Base-by-base conservation (phyloP, 2,888 invertebrate species). In the Phytoseiulus persimilis region DNA sequence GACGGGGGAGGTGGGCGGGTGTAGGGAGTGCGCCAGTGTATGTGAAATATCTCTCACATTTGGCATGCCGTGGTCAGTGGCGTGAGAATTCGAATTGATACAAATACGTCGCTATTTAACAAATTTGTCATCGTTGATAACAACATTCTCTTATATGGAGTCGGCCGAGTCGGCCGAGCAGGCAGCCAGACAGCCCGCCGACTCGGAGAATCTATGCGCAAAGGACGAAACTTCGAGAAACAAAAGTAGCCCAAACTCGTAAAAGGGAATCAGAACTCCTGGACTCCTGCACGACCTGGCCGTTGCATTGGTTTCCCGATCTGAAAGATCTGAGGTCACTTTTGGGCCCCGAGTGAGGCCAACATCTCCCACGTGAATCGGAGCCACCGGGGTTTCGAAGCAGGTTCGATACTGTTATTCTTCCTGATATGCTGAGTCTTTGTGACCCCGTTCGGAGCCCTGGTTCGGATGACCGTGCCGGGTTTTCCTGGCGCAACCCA, bases 41-140 rank as follows among this genome's bases (percentile, higher is more conserved):
- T 45, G 33, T 39, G 87, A 87, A 87, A 87, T 87, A 87, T 87
- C 87, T 87, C 87, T 87, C 87, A 87, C 87, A 87, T 87, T 87
- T 87, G 87, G 87, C 87, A 87, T 87, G 83, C 83, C 32, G 33
- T 83, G 83, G 83, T 83, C 83, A 33, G 83, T 83, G 33, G 83
- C 33, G 87, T 87, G 45, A 87, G 45, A 39, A 39, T 45, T 87
- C 87, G 87, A 87, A 87, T 87, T 87, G 87, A 87, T 87, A 87
- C 87, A 87, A 87, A 87, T 87, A 87, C 87, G 87, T 33, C 87
- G 87, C 87, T 87, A 45, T 87, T 87, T 87, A 87, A 87, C 33
- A 45, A 87, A 87, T 87, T 87, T 87, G 87, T 87, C 87, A 87
- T 87, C 87, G 87, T 33, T 32, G 65, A 65, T 65, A 65, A 65